phyloP scores from a whole-genome alignment of 2,888 invertebrate genomes.

The Chironomus riparius region DNA sequence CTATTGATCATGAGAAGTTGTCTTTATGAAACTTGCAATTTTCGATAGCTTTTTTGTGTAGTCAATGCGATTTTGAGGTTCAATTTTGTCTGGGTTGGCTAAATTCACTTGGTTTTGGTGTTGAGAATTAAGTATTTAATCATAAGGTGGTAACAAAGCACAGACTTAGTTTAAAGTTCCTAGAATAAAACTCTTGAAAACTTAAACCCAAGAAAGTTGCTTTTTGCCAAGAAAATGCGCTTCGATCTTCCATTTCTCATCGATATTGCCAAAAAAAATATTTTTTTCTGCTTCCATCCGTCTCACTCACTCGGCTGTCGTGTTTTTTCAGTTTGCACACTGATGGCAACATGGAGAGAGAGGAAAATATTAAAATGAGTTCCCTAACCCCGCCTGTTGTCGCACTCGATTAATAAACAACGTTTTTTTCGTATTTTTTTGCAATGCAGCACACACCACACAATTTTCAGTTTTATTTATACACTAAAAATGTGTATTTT shows the following conservation, averaged over 20 bases:
- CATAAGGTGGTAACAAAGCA: no score
- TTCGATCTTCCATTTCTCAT: background rate
- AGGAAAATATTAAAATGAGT: slow-evolving; percentile 8
- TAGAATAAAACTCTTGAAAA: no score
- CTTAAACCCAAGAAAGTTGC: no score
- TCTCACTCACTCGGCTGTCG: background rate
- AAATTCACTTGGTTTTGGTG: no score
- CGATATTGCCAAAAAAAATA: background rate
- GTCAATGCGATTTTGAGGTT: no score
- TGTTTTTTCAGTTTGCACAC: background rate
- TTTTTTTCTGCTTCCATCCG: background rate
- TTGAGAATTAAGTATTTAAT: no score
- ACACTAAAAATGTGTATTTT: background rate
- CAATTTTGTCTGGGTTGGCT: no score
- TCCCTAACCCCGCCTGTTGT: slow-evolving; percentile 14
- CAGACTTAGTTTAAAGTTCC: no score
- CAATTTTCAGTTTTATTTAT: background rate
- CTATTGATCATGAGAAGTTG: no score
- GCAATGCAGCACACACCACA: background rate
- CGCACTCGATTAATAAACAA: slow-evolving; percentile 18
- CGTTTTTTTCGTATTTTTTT: background rate
- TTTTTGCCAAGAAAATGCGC: no score
- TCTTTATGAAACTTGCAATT: no score
- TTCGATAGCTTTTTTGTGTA: no score
- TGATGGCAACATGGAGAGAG: background rate